A percentile compares a stretch with the other conserved stretches of the same genome.
phyloP scores from a whole-genome alignment of 2,797 vertebrate species.

The Cercopithecus petaurista region DNA sequence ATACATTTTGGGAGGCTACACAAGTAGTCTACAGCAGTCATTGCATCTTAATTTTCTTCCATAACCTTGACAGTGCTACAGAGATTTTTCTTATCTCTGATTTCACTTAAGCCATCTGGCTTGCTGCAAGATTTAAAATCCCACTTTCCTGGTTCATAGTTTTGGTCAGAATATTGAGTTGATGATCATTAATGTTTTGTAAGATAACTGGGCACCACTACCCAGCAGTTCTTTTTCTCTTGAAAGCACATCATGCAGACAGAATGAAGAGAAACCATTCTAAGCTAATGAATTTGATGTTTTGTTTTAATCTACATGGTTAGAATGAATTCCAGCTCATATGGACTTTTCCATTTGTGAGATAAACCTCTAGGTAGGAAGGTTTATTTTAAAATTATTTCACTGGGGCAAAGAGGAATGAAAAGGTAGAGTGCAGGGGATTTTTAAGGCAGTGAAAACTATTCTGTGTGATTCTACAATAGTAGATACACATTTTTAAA shows the following conservation, averaged over 20 bases:
- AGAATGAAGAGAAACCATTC: not conserved
- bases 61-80: not conserved
- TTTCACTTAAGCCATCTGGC: not conserved
- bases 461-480: not conserved
- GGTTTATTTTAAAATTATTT: not conserved
- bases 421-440: not conserved
- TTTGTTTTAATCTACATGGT: not conserved
- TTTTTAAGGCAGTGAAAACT: not conserved
- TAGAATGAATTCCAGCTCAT: not conserved
- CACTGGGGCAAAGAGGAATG: not conserved
- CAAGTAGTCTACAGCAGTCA: not conserved
- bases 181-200: not conserved
- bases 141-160: not conserved
- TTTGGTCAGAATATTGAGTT: not conserved
- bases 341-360: not conserved
- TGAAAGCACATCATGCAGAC: not conserved
- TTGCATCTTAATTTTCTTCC: not conserved
- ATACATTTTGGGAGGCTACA: not conserved
- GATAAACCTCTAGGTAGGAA: not conserved
- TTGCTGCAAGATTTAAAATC: not conserved
- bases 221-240: not conserved
- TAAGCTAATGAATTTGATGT: not conserved
- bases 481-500: not conserved
- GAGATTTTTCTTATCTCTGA: not conserved
- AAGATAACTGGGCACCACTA: not conserved